phyloP scores from a whole-genome alignment of 2,113 vertebrate species.

The Ciconia maguari region DNA sequence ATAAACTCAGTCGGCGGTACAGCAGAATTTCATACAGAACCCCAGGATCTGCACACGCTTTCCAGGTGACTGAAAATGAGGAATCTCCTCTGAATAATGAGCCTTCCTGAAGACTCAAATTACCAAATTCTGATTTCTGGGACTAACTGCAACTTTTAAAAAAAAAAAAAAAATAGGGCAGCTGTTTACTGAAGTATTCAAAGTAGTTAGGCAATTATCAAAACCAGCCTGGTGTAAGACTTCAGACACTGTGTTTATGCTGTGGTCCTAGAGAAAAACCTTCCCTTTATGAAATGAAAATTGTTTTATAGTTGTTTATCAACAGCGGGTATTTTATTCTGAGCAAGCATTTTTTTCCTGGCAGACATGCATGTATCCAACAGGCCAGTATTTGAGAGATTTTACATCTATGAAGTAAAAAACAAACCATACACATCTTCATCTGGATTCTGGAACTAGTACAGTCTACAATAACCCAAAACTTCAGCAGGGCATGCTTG shows the following conservation, averaged over 20 bases:
- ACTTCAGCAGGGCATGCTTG: background rate
- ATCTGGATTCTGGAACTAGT: background rate
- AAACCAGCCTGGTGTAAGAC: background rate
- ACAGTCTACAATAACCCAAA: background rate
- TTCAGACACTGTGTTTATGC: fast-evolving
- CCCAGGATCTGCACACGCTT: fast-evolving
- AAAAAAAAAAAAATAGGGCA: no score
- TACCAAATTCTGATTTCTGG: background rate
- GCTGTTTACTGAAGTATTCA: background rate
- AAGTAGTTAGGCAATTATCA: background rate
- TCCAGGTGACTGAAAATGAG: background rate
- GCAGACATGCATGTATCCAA: background rate
- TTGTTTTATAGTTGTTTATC: background rate
- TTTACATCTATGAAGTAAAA: background rate
- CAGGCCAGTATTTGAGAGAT: background rate
- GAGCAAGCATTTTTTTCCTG: background rate
- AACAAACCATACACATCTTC: background rate
- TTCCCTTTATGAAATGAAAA: background rate
- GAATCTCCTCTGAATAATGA: fast-evolving
- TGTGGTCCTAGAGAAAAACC: background rate
- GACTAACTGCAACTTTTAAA: background rate
- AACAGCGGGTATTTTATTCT: background rate
- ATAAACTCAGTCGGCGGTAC: fast-evolving
- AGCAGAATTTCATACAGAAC: fast-evolving
- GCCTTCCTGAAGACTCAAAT: background rate